phyloP scores from a whole-genome alignment of 1,140 invertebrate species.

The Drosophila sucinea region DNA sequence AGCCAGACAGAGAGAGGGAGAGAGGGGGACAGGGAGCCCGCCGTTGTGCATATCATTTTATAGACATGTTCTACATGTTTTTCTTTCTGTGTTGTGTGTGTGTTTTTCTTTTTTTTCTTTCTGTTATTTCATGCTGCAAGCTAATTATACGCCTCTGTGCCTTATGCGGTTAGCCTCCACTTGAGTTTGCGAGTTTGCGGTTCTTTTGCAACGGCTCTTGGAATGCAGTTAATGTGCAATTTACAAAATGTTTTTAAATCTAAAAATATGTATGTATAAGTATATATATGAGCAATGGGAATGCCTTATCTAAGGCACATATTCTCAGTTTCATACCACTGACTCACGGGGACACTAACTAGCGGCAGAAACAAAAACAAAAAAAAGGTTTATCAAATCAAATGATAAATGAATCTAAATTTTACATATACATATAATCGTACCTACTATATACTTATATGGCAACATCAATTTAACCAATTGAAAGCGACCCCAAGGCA shows the following conservation, averaged over 20 bases:
- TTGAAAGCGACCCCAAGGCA: constrained; percentile 37
- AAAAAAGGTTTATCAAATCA: no score
- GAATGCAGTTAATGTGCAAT: constrained; percentile 71
- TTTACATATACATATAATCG: no score
- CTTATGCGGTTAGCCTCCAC: constrained; percentile 65
- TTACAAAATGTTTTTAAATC: constrained; percentile 12
- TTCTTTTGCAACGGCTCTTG: constrained; percentile 60
- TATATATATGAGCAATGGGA: not conserved
- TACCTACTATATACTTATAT: not conserved
- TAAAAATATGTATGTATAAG: not conserved
- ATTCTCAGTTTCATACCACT: not conserved
- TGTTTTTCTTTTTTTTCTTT: constrained; percentile 56
- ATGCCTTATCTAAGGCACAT: not conserved
- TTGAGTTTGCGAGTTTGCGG: constrained; percentile 46
- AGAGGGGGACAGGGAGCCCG: not conserved
- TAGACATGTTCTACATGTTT: constrained; percentile 28
- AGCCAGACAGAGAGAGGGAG: not conserved
- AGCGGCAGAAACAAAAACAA: no score
- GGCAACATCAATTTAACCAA: constrained; percentile 53
- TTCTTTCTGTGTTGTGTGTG: constrained; percentile 24
- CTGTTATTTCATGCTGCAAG: constrained; percentile 65
- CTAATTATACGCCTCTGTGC: constrained; percentile 79
- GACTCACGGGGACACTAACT: not conserved
- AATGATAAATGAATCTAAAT: no score
- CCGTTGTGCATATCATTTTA: constrained; percentile 12